phyloP scores from a whole-genome alignment of 2,797 vertebrate genomes.

The Taenioides sp. region DNA sequence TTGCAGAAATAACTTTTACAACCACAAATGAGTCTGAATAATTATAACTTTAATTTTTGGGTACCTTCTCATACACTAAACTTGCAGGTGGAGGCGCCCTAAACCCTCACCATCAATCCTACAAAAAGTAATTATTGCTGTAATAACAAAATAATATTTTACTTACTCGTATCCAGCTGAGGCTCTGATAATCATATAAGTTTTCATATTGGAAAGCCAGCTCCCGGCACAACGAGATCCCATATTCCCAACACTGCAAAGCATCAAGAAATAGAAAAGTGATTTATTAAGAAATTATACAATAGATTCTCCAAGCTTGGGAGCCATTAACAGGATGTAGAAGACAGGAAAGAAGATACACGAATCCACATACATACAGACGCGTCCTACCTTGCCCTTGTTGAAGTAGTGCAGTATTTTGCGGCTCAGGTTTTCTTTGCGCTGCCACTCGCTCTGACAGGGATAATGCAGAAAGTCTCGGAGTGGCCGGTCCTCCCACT shows the following conservation, averaged over 20 bases:
- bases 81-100: slow-evolving; percentile 10
- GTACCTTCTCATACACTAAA: slow-evolving; percentile 10
- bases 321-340: not conserved
- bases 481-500: slow-evolving; percentile 96
- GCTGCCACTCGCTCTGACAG: slow-evolving; percentile 97
- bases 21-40: not conserved
- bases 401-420: slow-evolving; percentile 99
- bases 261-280: slow-evolving; percentile 28
- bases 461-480: slow-evolving; percentile 97
- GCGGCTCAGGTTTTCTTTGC: slow-evolving; percentile 96
- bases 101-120: slow-evolving; percentile 22
- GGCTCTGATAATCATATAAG: slow-evolving; percentile 97
- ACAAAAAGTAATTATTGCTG: slow-evolving; percentile 20
- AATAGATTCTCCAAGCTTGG: not conserved
- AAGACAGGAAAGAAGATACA: slow-evolving; percentile 1
- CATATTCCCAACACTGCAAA: slow-evolving; percentile 97
- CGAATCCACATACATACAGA: too few relatives aligned
- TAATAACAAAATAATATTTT: slow-evolving; percentile 39
- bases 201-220: slow-evolving; percentile 95
- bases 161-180: slow-evolving; percentile 99
- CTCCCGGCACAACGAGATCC: slow-evolving; percentile 94
- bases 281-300: slow-evolving; percentile 18
- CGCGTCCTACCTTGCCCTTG: slow-evolving; percentile 92
- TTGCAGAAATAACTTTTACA: not conserved
- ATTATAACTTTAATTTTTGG: not conserved